Evolutionary conservation across 2,888 invertebrate genomes (phyloP).

Genomic region (Heliconius hortense): DNA sequence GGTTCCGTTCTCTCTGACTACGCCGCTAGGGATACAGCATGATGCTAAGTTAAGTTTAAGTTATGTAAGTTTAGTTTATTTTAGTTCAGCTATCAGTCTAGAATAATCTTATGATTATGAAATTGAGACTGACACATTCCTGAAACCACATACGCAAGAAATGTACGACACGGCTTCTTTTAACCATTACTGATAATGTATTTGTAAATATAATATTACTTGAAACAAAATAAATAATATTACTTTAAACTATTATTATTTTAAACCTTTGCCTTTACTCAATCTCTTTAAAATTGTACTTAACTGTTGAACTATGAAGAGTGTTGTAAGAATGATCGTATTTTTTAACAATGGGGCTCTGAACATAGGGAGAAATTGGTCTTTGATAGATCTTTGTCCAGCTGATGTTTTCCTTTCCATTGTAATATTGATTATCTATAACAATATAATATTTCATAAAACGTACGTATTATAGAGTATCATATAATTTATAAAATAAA

Average conservation of each 20-base stretch:
- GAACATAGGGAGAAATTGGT: slow-evolving; percentile 78
- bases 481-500: not conserved
- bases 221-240: not conserved
- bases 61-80: too few species aligned
- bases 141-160: too few species aligned
- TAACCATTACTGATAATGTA: not conserved
- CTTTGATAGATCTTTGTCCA: slow-evolving; percentile 46
- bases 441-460: slow-evolving; percentile 24
- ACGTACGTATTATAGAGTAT: not conserved
- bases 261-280: not conserved
- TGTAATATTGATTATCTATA: slow-evolving; percentile 57
- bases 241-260: too few species aligned
- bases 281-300: slow-evolving; percentile 42
- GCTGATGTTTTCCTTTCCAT: slow-evolving; percentile 57
- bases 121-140: too few species aligned
- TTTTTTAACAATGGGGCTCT: slow-evolving; percentile 75
- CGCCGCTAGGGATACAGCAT: too few species aligned
- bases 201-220: not conserved
- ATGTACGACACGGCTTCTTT: not conserved
- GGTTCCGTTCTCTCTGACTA: too few species aligned
- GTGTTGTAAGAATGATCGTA: slow-evolving; percentile 72
- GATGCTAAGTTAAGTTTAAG: too few species aligned
- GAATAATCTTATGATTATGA: too few species aligned
- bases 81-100: too few species aligned
- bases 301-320: slow-evolving; percentile 83